Percentiles rank a stretch among this genome's conserved stretches.
phyloP scores from a whole-genome alignment of 2,888 invertebrate species.

The Pinctada fucata region DNA sequence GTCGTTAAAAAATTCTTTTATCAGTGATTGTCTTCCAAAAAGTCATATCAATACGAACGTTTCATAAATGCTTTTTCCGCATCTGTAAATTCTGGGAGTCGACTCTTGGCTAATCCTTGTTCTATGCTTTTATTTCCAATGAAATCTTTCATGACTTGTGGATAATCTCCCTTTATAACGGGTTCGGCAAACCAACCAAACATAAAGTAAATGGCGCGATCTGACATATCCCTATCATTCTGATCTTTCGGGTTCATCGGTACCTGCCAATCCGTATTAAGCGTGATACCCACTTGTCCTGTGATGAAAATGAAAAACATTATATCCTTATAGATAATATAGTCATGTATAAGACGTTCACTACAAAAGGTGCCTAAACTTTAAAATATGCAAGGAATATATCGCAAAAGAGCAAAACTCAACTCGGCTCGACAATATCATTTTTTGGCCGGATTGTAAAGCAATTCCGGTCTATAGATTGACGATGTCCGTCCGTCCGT shows the following conservation, averaged over 20 bases:
- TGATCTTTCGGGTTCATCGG: conserved; percentile 43
- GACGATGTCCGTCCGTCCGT: too few relatives aligned
- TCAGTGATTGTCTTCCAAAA: too few relatives aligned
- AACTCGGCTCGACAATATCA: too few relatives aligned
- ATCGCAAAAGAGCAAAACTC: too few relatives aligned
- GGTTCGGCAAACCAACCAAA: conserved; percentile 69
- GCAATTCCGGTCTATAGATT: too few relatives aligned
- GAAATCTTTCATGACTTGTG: conserved; percentile 51
- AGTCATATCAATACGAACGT: conserved; percentile 51
- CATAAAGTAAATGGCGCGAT: conserved; percentile 47
- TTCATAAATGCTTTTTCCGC: conserved; percentile 64
- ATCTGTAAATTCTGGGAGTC: conserved; percentile 71
- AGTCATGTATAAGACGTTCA: too few relatives aligned
- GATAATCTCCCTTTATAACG: conserved; percentile 78
- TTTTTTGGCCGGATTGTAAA: too few relatives aligned
- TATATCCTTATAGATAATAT: too few relatives aligned
- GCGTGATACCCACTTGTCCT: conserved; percentile 63
- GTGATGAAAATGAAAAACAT: not conserved
- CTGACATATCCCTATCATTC: conserved; percentile 50
- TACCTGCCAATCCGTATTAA: conserved; percentile 54
- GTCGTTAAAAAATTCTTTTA: too few relatives aligned
- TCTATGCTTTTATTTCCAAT: conserved; percentile 51
- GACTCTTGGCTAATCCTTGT: conserved; percentile 50
- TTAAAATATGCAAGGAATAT: too few relatives aligned
- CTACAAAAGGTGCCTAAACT: too few relatives aligned